Percentiles rank a stretch among this genome's conserved stretches.
Conservation (phyloP, 2,797 vertebrate genomes). For the Margarornis squamiger region DNA sequence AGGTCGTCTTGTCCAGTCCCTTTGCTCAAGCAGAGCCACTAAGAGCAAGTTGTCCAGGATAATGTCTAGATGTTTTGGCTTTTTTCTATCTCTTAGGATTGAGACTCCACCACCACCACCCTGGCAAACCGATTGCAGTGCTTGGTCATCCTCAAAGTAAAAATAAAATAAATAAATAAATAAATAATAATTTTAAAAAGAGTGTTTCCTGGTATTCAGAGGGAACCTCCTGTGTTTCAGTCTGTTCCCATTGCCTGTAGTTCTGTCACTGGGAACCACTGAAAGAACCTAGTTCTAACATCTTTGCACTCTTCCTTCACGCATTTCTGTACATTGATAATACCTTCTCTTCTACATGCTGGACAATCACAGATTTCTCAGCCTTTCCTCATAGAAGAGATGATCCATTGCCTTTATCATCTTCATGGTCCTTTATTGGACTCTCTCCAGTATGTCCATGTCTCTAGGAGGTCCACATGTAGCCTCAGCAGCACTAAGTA, state of each 20-base stretch:
- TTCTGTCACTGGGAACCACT: background rate
- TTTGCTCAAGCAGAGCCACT: background rate
- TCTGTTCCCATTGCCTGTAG: background rate
- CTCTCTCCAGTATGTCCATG: background rate
- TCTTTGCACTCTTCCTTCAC: background rate
- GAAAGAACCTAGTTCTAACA: background rate
- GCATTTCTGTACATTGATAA: background rate
- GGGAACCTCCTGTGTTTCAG: background rate
- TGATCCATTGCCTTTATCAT: background rate
- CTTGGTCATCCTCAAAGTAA: background rate
- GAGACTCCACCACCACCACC: background rate
- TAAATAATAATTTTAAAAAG: too few relatives aligned
- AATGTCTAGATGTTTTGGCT: too few relatives aligned
- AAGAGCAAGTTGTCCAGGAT: background rate
- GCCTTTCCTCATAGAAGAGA: background rate
- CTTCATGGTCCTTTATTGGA: accelerated
- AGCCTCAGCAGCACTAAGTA: background rate
- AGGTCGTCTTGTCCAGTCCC: background rate
- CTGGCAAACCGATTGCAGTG: background rate
- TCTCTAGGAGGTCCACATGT: background rate
- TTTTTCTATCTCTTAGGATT: background rate
- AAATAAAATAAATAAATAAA: background rate
- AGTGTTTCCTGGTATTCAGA: too few relatives aligned
- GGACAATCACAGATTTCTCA: background rate
- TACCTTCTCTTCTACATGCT: background rate